Percentiles rank a stretch among this genome's conserved stretches.
Evolutionary conservation across 2,113 vertebrate genomes (phyloP).

Genomic region (Sylvicapra grimmia): DNA sequence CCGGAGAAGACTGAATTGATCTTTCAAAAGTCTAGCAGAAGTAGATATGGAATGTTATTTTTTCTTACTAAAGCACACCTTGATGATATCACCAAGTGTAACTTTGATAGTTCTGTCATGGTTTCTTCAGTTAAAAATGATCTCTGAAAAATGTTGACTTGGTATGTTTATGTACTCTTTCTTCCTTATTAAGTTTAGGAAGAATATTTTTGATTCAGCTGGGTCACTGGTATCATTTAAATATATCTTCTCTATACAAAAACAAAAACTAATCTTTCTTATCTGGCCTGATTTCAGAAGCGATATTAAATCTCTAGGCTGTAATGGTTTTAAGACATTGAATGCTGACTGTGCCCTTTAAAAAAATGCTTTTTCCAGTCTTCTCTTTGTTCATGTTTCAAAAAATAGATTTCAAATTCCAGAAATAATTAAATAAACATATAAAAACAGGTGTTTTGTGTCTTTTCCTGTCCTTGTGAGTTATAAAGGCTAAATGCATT

Average conservation of each 20-base stretch:
- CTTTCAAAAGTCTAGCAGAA: constrained; percentile 46
- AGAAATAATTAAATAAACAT: background rate
- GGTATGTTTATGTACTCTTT: background rate
- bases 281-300: background rate
- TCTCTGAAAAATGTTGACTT: background rate
- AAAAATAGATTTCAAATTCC: constrained; percentile 26
- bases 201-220: background rate
- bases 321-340: background rate
- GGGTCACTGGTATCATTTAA: constrained; percentile 26
- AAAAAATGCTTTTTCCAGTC: background rate
- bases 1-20: constrained; percentile 11
- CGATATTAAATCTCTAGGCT: background rate
- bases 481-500: background rate
- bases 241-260: background rate
- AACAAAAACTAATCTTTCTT: background rate
- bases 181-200: background rate
- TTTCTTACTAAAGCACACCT: constrained; percentile 31
- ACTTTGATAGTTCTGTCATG: constrained; percentile 24
- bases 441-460: background rate
- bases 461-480: background rate
- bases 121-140: background rate
- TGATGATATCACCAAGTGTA: background rate
- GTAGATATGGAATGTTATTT: background rate
- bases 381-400: background rate
- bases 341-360: background rate